A percentile compares a stretch with the other conserved stretches of the same genome.
Conservation (phyloP, 2,113 vertebrate genomes). For the Albula glossodonta region DNA sequence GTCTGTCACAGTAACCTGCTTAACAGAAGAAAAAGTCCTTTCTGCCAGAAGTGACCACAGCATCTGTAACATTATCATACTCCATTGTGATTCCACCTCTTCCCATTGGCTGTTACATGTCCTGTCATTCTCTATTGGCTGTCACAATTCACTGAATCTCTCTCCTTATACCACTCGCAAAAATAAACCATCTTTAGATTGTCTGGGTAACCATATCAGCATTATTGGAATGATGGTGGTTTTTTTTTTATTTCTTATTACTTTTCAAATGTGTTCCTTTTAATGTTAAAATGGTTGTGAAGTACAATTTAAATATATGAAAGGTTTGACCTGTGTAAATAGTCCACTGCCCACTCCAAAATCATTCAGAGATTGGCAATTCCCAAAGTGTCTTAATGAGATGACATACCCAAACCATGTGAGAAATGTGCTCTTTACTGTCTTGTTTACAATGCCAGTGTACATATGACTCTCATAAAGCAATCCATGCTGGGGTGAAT, state of each 20-base stretch:
- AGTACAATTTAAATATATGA: neutral
- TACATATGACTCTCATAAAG: no score
- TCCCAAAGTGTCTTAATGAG: no score
- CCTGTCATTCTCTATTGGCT: neutral
- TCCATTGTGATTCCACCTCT: neutral
- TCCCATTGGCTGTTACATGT: neutral
- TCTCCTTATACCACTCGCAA: neutral
- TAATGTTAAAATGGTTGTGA: neutral
- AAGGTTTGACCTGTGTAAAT: no score
- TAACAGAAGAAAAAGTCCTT: neutral
- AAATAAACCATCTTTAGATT: neutral
- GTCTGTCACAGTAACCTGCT: neutral
- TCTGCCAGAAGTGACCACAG: neutral
- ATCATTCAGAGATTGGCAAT: no score
- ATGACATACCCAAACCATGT: no score
- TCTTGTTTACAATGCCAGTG: no score
- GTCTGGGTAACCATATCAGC: neutral
- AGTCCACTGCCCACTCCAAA: no score
- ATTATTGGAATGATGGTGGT: neutral
- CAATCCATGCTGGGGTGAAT: no score
- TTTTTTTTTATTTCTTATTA: neutral
- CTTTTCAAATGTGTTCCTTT: neutral
- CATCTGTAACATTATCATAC: neutral
- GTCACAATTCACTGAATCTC: neutral
- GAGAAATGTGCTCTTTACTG: no score